Evolutionary conservation across 2,113 vertebrate genomes (phyloP).

Genomic region (Amblyopsis rosae): DNA sequence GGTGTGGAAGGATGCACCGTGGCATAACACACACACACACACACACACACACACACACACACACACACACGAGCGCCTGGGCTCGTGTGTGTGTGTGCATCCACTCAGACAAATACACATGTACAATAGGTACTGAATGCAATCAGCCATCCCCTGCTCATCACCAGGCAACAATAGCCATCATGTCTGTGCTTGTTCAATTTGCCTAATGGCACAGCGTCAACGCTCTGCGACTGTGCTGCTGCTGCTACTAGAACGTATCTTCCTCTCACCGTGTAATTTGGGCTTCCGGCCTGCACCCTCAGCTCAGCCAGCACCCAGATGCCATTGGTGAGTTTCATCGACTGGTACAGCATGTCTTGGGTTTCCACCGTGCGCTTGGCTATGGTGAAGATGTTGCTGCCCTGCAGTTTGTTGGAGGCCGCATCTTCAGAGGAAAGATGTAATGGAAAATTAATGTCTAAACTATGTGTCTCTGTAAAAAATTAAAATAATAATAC

Average conservation of each 20-base stretch:
- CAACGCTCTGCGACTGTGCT: background rate
- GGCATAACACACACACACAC: constrained; percentile 13
- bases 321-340: constrained; percentile 94
- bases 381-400: constrained; percentile 94
- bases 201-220: constrained; percentile 2
- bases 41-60: constrained; percentile 5
- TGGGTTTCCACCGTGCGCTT: constrained; percentile 94
- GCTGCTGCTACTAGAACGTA: background rate
- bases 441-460: background rate
- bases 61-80: background rate
- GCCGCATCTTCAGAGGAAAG: constrained; percentile 77
- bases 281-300: constrained; percentile 86
- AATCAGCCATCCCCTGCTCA: constrained; percentile 8
- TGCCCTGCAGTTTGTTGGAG: constrained; percentile 90
- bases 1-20: background rate
- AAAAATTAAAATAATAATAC: too few species aligned
- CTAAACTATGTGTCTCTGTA: background rate
- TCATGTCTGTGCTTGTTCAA: constrained; percentile 24
- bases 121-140: background rate
- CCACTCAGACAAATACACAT: background rate
- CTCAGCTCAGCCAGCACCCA: constrained; percentile 94
- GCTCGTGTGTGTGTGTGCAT: too few species aligned
- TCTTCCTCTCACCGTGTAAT: constrained; percentile 79
- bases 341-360: constrained; percentile 98
- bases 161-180: constrained; percentile 17